Evolutionary conservation across 2,113 vertebrate genomes (phyloP), one percentile per base, ranked within the genome.

Genomic region (Platycercus adscitus): DNA sequence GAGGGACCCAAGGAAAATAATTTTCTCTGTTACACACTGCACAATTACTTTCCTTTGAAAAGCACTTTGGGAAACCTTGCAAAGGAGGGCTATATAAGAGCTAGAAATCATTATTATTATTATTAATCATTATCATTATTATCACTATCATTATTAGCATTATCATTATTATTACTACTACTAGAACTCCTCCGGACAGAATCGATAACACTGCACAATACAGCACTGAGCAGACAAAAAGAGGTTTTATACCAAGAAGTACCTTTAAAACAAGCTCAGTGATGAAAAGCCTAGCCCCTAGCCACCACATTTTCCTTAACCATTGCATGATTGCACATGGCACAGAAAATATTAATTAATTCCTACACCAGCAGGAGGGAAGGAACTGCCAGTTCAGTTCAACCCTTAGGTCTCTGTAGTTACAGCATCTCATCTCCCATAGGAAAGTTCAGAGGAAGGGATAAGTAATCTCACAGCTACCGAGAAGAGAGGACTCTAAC

Each of bases 331-430:
- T 6, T 85, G 55, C 49, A 94, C 0, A 0, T 20, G 72, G 49
- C 61, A 69, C 17, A 64, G 61, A 80, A 84, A 81, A 68, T 43
- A 91, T 55, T 56, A 87, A 91, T 94, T 92, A 77, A 88, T 88
- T 81, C 87, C 68, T 53, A 88, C 53, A 80, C 23, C 81, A 93
- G 84, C 79, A 88, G 75, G 58, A 88, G 63, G 31, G 83, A 65
- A 91, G 70, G 77, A 95, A 86, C 64, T 89, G 81, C 17, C 75
- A 82, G 58, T 66, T 82, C 55, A 77, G 66, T 86, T 83, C 71
- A 94, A 29, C 70, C 78, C 29, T 86, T 15, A 88, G 81, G 91
- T 96, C 91, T 94, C 89, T 4, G 17, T 86, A 89, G 91, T 83
- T 87, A 86, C 49, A 85, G 85, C 63, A 66, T 56, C 60, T 91